Evolutionary conservation across 2,888 invertebrate genomes (phyloP).

Genomic region (Caenorhabditis japonica): DNA sequence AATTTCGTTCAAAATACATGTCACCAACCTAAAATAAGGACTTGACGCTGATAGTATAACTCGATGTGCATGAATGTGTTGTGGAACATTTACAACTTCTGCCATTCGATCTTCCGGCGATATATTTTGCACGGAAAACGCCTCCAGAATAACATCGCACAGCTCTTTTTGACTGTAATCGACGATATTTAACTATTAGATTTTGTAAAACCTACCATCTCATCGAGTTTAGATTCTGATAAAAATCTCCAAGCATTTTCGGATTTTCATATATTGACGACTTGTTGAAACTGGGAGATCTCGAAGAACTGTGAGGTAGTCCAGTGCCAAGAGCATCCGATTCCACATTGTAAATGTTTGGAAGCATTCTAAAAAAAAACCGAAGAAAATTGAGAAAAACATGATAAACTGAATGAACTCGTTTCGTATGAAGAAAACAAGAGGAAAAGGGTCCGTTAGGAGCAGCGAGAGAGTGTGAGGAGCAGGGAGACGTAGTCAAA

Average conservation of each 20-base stretch:
- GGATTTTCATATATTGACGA: conserved; percentile 39
- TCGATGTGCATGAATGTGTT: conserved; percentile 51
- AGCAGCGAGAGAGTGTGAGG: conserved; percentile 22
- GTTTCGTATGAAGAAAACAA: not conserved
- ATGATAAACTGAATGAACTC: conserved; percentile 14
- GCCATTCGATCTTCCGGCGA: conserved; percentile 25
- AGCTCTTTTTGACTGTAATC: conserved; percentile 36
- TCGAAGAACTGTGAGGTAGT: conserved; percentile 21
- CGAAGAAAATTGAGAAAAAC: not conserved
- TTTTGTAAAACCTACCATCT: conserved; percentile 27
- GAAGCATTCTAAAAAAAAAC: conserved; percentile 16
- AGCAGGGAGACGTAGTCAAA: conserved; percentile 35
- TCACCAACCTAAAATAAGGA: conserved; percentile 50
- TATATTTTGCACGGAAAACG: conserved; percentile 19
- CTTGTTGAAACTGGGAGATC: conserved; percentile 39
- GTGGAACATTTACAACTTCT: conserved; percentile 10
- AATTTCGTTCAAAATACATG: too few species aligned
- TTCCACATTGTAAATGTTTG: conserved; percentile 39
- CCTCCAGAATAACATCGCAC: conserved; percentile 49
- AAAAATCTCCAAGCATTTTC: conserved; percentile 48
- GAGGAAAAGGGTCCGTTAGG: conserved; percentile 26
- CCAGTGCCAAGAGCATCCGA: conserved; percentile 29
- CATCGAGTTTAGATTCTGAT: conserved; percentile 37
- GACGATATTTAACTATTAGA: not conserved
- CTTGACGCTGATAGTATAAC: conserved; percentile 53